These are phyloP conservation scores for Mimas tiliae DNA, from an alignment of 2,888 invertebrate genomes.

Conservation along the genomic window DNA sequence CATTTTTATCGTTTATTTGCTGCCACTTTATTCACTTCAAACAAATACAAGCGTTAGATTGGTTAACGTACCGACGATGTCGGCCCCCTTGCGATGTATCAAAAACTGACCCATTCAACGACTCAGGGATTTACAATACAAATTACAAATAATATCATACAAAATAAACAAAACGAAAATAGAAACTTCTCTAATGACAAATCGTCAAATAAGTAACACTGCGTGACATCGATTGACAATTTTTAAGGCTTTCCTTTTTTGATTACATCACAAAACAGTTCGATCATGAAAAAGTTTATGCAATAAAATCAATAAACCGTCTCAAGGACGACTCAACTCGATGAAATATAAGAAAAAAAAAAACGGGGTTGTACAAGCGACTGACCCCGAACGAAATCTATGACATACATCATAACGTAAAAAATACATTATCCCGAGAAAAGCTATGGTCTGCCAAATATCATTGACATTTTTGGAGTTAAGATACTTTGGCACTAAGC, in stretches of 20 bases:
- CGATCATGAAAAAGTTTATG: neutral
- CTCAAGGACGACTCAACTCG: neutral
- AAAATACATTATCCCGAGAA: neutral
- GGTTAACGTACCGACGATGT: neutral
- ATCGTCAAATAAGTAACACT: neutral
- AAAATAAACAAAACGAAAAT: neutral
- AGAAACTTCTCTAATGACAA: neutral
- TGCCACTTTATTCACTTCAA: neutral
- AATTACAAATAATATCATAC: neutral
- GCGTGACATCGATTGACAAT: constrained; percentile 1
- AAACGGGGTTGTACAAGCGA: neutral
- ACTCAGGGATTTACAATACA: neutral
- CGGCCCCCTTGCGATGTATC: constrained; percentile 3
- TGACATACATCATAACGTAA: constrained; percentile 5
- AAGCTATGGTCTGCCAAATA: neutral
- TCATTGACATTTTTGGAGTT: constrained; percentile 13
- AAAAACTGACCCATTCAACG: constrained; percentile 19
- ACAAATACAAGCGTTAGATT: neutral
- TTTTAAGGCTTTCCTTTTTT: too few relatives aligned
- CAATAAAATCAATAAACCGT: neutral
- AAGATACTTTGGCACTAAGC: constrained; percentile 6
- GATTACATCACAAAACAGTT: too few relatives aligned
- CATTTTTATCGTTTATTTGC: constrained; percentile 6
- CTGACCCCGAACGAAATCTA: neutral
- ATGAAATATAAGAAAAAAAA: neutral